Evolutionary conservation across 23 tunicate species (phyloP), one percentile per base, ranked within the genome.

Genomic region (Corella eumyota): DNA sequence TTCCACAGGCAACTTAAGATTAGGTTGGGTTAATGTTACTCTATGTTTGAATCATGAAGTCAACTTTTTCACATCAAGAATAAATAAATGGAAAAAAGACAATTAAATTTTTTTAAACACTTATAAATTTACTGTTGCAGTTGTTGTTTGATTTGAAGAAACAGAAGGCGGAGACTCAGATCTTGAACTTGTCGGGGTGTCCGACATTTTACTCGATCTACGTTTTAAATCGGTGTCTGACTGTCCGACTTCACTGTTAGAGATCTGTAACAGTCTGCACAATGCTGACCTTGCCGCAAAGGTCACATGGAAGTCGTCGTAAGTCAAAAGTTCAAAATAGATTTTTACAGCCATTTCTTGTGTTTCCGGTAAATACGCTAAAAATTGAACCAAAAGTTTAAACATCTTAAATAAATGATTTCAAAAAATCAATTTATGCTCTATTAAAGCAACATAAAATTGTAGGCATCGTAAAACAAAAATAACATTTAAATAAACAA

Each of bases 121-220:
- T n/a, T n/a, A n/a, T n/a, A n/a, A n/a, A n/a, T n/a, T n/a, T n/a
- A n/a, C n/a, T n/a, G n/a, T n/a, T n/a, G n/a, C n/a, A n/a, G n/a
- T n/a, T n/a, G n/a, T n/a, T n/a, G n/a, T n/a, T n/a, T n/a, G n/a
- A n/a, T n/a, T n/a, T n/a, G n/a, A n/a, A n/a, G n/a, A n/a, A 0
- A 62, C 54, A 19, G 95, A 71, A 0, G 79, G 85, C 17, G 93
- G 93, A 3, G 95, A 85, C 6, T 65, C 69, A 0, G 95, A 85
- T 51, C 95, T 51, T n/a, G 85, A 77, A 71, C 95, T 85, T 0
- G 85, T 85, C 24, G 95, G 77, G n/a, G 85, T 75, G 29, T 85
- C 95, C 47, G 86, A 80, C 36, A 58, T 45, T 30, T 77, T 85
- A 66, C 78, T 76, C 32, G 62, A 36, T 27, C 85, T 70, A 50